Percentiles rank a stretch among this genome's conserved stretches.
phyloP scores from a whole-genome alignment of 2,113 vertebrate species.

The Platycercus adscitus region DNA sequence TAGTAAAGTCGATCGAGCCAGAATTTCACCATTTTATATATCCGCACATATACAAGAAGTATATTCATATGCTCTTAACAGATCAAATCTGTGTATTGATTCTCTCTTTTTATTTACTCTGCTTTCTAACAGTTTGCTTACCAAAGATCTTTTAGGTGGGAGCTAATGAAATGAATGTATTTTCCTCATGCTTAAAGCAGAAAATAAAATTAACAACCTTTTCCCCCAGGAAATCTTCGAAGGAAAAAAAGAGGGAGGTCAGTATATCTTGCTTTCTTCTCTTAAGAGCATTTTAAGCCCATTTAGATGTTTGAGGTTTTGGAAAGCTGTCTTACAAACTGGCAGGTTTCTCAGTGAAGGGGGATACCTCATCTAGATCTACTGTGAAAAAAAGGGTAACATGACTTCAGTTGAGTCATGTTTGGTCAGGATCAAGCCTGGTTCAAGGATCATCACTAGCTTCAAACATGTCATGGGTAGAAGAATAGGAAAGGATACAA shows the following conservation, averaged over 20 bases:
- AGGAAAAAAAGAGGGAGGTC: not conserved
- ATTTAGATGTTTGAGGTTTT: not conserved
- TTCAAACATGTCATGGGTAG: not conserved
- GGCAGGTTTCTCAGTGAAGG: not conserved
- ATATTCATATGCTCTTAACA: not conserved
- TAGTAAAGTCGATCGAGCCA: not conserved
- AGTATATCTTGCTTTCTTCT: not conserved
- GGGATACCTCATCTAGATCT: not conserved
- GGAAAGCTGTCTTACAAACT: not conserved
- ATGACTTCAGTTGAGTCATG: not conserved
- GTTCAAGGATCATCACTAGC: not conserved
- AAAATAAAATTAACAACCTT: slow-evolving; percentile 30
- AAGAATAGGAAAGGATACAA: not conserved
- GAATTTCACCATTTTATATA: not conserved
- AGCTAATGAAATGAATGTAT: slow-evolving; percentile 27
- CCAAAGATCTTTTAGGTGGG: not conserved
- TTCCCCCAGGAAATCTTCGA: not conserved
- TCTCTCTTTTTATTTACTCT: slow-evolving; percentile 15
- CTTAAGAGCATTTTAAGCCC: not conserved
- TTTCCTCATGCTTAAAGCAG: not conserved
- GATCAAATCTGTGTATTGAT: slow-evolving; percentile 30
- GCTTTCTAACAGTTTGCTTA: slow-evolving; percentile 24
- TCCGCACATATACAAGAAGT: not conserved
- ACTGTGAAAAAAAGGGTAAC: not conserved
- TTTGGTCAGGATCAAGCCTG: not conserved